Base-by-base conservation (phyloP, 2,797 vertebrate genomes). In the Bufotes viridis region DNA sequence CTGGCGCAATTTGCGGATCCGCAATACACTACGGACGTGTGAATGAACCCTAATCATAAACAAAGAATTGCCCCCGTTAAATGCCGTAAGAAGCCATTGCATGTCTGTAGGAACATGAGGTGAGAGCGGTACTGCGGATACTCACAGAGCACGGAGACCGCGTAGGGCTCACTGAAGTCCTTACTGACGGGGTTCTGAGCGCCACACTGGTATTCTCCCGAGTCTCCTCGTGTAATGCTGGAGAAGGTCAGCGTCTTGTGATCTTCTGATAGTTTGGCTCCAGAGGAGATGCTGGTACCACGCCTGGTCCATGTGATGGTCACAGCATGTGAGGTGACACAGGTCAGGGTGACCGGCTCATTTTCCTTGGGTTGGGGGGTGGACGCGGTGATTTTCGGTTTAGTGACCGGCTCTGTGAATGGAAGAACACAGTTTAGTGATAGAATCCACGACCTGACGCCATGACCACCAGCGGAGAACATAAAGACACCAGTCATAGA, bases 71-170 rank as follows among this genome's bases (percentile, higher is more conserved):
- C 2, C 29, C 29, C 29, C 29, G 29, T 34, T 34, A 34, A 2
- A 34, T 34, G 29, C 2, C 29, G 29, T 29, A 29, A 29, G 29
- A 29, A 29, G 29, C 29, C 29, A 29, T 29, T 29, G 2, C 29
- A 29, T 29, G 29, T 1, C 1, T 34, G 29, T 34, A 34, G 29
- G 29, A 34, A 34, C 29, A 34, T 34, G 29, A 34, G 29, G 29
- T 1, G 29, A 34, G 29, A 34, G 29, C 29, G 29, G 1, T 34
- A 34, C 29, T 34, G 2, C 29, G 29, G 29, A 34, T 74, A 87
- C 88, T 90, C 42, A 90, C 88, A 87, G 57, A 51, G 14, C 51
- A 90, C 85, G 4, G 67, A 57, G 3, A 90, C 63, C 42, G 55
- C 65, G 53, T 78, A 24, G 65, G 51, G 34, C 24, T 84, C 80